Evolutionary conservation across 2,797 vertebrate species (phyloP), one percentile per base, ranked within the genome.

Genomic region (Muscicapa striata): DNA sequence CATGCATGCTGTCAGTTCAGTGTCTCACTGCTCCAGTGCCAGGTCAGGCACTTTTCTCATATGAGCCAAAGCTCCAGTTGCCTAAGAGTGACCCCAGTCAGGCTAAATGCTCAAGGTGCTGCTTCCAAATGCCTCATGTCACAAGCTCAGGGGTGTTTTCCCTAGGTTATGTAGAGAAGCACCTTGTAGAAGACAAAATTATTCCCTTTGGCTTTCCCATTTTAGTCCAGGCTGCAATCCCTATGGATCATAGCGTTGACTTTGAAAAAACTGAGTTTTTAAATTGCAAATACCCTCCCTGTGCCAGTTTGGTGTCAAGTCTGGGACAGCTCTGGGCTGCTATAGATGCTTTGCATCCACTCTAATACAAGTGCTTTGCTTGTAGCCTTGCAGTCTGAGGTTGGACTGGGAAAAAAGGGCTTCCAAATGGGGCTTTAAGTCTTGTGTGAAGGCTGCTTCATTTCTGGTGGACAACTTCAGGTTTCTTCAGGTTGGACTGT

Each of bases 161-260:
- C 21, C 26, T 34, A 52, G 45, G 26, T 18, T 38, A 4, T 38
- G 20, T 49, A 40, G 40, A 67, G 20, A 59, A 46, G 14, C 11
- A 20, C 18, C 23, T 85, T 34, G 20, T 5, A 55, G 59, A 66
- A 83, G 11, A 41, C 1, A 3, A 64, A 73, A 13, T 80, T 26
- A 16, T 20, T 38, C 23, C 13, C 5, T 13, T 40, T 80, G 36
- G 4, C 26, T 64, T 80, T 94, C 12, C 17, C 13, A 26, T n/a
- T 72, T 54, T 34, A 68, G 34, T 18, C 15, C 11, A n/a, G 43
- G 11, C 63, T 66, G 19, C 40, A 36, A 19, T 69, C 15, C 11
- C 5, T n/a, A 10, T 0, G 1, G 38, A n/a, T 54, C 24, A 9
- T 5, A 38, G 5, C 1, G 0, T 4, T 83, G n/a, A 5, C 22